Evolutionary conservation across 2,797 vertebrate genomes (phyloP), one percentile per base, ranked within the genome.

Genomic region (Peromyscus eremicus): DNA sequence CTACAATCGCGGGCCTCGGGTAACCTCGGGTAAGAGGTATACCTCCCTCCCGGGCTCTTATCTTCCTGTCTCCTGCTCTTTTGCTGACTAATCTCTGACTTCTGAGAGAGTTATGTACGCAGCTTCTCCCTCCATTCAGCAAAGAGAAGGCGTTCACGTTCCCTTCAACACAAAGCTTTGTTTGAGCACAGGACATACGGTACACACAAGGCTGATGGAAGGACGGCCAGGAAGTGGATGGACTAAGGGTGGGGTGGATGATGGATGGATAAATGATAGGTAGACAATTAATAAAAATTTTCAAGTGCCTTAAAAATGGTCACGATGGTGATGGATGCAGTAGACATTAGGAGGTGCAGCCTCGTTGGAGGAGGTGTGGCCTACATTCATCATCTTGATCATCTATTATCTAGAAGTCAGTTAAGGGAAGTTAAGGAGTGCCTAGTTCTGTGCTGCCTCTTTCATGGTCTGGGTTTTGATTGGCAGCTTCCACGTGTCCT

Each of bases 1-100:
- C 87, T 95, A 93, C 96, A 94, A 95, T 79, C 92, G 7, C 19
- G 46, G 76, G 82, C 91, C 71, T 86, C 34, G 0, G 8, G 62
- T 68, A 77, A 82, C 91, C 71, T 86, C 34, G 0, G 8, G 62
- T 64, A 77, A 82, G 94, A 91, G 83, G 64, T 68, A 6, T 76
- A n/a, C 83, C 94, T 96, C 85, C 52, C 86, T 83, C 52, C 21
- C 73, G 4, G 4, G 32, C 23, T 32, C 84, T 79, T 60, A 60
- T 60, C 60, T 60, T 84, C 32, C 32, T 80, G 2, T 37, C 46
- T 77, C 1, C 6, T 23, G 0, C 23, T 17, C 25, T 88, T 29
- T 89, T 40, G 2, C 8, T 49, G 79, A 83, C 52, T 5, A 6
- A 32, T 12, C 57, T 29, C 60, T 64, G 9, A 17, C 46, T 92